phyloP scores from a whole-genome alignment of 2,888 invertebrate genomes.

The Nemapogon koenigi region DNA sequence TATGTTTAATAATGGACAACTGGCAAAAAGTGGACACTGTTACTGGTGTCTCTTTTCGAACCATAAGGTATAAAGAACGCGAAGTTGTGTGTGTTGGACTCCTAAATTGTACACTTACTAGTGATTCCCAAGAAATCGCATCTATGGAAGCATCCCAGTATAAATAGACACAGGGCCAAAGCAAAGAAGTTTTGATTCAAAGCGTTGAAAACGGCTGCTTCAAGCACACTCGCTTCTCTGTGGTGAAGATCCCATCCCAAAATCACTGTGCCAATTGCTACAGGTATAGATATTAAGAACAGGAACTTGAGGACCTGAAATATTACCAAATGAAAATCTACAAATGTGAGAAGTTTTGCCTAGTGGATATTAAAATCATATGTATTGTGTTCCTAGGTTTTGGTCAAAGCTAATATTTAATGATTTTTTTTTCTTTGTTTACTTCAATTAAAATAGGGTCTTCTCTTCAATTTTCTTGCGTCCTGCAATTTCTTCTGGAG shows the following conservation, averaged over 20 bases:
- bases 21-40: too few relatives aligned
- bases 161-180: slow-evolving; percentile 45
- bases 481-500: too few relatives aligned
- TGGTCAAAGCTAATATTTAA: too few relatives aligned
- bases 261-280: slow-evolving; percentile 37
- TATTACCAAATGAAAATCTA: too few relatives aligned
- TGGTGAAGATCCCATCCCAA: slow-evolving; percentile 57
- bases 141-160: slow-evolving; percentile 47
- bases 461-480: too few relatives aligned
- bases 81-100: too few relatives aligned
- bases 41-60: too few relatives aligned
- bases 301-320: slow-evolving; percentile 41
- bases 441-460: too few relatives aligned
- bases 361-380: background rate
- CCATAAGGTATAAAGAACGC: too few relatives aligned
- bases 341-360: background rate
- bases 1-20: too few relatives aligned
- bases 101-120: slow-evolving; percentile 13
- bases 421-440: too few relatives aligned
- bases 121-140: slow-evolving; percentile 4
- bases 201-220: slow-evolving; percentile 47
- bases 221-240: slow-evolving; percentile 43
- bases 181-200: slow-evolving; percentile 58
- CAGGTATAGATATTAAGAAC: slow-evolving; percentile 37
- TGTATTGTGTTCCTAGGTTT: too few relatives aligned